Evolutionary conservation across 2,797 vertebrate genomes (phyloP), one percentile per base, ranked within the genome.

Genomic region (Enteromius argenteus): DNA sequence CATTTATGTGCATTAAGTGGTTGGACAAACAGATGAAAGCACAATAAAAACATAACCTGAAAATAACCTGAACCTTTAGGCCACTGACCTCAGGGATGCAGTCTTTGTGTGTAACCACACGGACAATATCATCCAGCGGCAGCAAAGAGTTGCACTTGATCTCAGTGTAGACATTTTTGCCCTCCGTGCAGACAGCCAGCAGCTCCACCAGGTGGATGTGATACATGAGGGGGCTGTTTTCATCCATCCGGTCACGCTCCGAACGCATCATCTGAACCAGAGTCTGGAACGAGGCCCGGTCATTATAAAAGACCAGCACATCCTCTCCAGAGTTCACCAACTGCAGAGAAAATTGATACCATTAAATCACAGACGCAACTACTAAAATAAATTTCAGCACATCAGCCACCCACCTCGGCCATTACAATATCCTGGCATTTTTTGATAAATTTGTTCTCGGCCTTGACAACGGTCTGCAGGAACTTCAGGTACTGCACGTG

Each of bases 351-450:
- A 71, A 35, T 42, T 14, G 2, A 8, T 44, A 4, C n/a, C 1
- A 4, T 49, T 11, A 58, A 56, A 69, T 42, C 68, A n/a, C 27
- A 27, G 2, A 56, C 21, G 72, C 8, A 60, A 49, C n/a, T 14
- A 19, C 2, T 15, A 35, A 15, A 69, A 42, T 27, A 17, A 0
- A 69, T 14, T 14, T 56, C 51, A 27, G 21, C n/a, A 60, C 5
- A 21, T 44, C 10, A 3, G 39, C 19, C 5, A 53, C 95, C 89
- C 85, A 99, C 98, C 97, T 99, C 98, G 35, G 98, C 98, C 98
- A 99, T 99, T 87, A 99, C 98, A 84, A 98, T 96, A 92, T 99
- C 98, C 90, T 99, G 98, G 92, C 98, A 99, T 92, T 99, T 99
- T 91, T 99, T 99, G 86, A 99, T 99, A 92, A 99, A 99, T 90